These are phyloP conservation scores for Acyrthosiphon pisum DNA, from an alignment of 1,140 invertebrate species.

Conservation along the genomic window DNA sequence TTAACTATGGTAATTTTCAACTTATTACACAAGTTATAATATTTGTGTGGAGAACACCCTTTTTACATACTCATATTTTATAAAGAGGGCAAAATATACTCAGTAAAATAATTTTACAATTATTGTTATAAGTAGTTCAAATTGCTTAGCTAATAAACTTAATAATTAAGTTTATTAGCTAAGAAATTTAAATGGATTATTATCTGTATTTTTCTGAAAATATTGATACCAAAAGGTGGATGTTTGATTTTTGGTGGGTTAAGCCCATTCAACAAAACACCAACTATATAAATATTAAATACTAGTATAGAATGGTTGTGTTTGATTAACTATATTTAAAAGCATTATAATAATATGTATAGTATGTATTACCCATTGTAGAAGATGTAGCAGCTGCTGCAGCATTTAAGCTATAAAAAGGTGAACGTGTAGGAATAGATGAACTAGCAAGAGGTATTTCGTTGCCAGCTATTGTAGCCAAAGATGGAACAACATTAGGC, in stretches of 20 bases:
- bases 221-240: not conserved
- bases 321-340: not conserved
- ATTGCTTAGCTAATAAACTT: too few relatives aligned
- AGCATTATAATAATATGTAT: not conserved
- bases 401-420: constrained; percentile 36
- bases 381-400: not conserved
- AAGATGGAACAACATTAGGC: not conserved
- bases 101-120: too few relatives aligned
- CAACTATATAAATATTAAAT: not conserved
- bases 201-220: not conserved
- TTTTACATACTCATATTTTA: too few relatives aligned
- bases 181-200: too few relatives aligned
- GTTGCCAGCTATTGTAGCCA: not conserved
- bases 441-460: constrained; percentile 2
- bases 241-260: not conserved
- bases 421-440: not conserved
- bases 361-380: constrained; percentile 31
- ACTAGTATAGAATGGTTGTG: not conserved
- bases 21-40: too few relatives aligned
- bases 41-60: too few relatives aligned
- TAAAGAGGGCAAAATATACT: too few relatives aligned
- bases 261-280: not conserved
- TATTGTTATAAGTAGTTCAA: too few relatives aligned
- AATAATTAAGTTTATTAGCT: too few relatives aligned
- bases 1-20: too few relatives aligned